Conservation (phyloP, 1,140 invertebrate species). For the Eciton burchellii region DNA sequence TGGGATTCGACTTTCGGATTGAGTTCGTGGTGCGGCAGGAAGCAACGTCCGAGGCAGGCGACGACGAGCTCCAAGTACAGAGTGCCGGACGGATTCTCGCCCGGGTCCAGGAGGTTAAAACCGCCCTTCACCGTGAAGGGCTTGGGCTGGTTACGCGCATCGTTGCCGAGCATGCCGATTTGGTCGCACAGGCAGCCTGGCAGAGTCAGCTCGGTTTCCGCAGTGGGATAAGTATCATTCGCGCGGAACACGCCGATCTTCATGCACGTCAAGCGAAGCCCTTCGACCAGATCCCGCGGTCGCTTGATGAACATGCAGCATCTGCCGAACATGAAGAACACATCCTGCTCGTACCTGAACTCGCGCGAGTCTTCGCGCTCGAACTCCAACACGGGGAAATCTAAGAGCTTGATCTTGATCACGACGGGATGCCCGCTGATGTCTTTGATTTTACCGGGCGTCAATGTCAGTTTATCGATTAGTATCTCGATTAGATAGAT, state of each 20-base stretch:
- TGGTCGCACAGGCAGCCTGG: conserved; percentile 83
- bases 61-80: conserved; percentile 77
- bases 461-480: conserved; percentile 78
- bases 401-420: conserved; percentile 81
- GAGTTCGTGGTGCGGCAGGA: conserved; percentile 77
- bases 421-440: conserved; percentile 71
- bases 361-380: conserved; percentile 78
- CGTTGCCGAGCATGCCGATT: conserved; percentile 80
- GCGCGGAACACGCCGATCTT: conserved; percentile 80
- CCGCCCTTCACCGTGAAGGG: conserved; percentile 78
- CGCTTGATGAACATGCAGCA: conserved; percentile 79
- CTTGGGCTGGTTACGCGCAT: conserved; percentile 75
- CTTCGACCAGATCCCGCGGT: conserved; percentile 77
- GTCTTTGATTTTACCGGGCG: conserved; percentile 77
- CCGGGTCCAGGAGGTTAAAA: conserved; percentile 78
- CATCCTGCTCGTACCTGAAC: conserved; percentile 64
- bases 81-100: conserved; percentile 78
- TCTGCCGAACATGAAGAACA: conserved; percentile 77
- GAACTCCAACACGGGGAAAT: conserved; percentile 81
- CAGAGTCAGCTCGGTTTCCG: conserved; percentile 76
- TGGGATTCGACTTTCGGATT: conserved; percentile 68
- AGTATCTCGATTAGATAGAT: conserved; percentile 80
- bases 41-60: conserved; percentile 77
- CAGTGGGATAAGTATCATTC: conserved; percentile 81
- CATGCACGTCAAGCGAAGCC: conserved; percentile 73